These are phyloP conservation scores for Anthophora plumipes DNA, from an alignment of 2,888 invertebrate genomes.

Conservation along the genomic window DNA sequence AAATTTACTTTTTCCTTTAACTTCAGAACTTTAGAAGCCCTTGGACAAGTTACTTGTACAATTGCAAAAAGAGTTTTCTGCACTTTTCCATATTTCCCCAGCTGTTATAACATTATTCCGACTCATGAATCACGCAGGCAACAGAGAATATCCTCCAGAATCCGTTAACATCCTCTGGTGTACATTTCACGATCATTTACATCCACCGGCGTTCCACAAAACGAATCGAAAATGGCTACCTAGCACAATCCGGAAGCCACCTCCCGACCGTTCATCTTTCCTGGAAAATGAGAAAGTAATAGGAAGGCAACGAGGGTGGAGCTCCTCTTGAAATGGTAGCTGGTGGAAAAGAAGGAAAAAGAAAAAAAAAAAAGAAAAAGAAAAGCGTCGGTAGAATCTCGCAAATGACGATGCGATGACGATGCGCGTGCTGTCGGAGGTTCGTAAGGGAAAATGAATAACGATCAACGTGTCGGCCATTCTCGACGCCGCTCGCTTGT, in stretches of 20 bases:
- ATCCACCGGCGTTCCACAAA: slow-evolving; percentile 14
- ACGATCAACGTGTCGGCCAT: slow-evolving; percentile 73
- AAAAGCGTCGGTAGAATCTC: slow-evolving; percentile 65
- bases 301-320: slow-evolving; percentile 63
- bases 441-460: slow-evolving; percentile 74
- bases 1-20: too few relatives aligned
- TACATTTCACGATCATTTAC: neutral
- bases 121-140: too few relatives aligned
- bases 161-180: too few relatives aligned
- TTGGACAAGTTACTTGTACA: too few relatives aligned
- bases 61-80: too few relatives aligned
- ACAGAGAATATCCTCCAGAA: neutral
- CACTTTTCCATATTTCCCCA: too few relatives aligned
- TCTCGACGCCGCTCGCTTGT: slow-evolving; percentile 65
- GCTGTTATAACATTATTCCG: too few relatives aligned
- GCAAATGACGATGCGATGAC: slow-evolving; percentile 81
- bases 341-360: slow-evolving; percentile 21
- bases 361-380: too few relatives aligned
- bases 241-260: slow-evolving; percentile 38
- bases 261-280: slow-evolving; percentile 60
- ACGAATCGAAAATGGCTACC: slow-evolving; percentile 47
- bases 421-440: slow-evolving; percentile 74
- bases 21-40: too few relatives aligned
- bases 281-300: slow-evolving; percentile 72
- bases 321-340: slow-evolving; percentile 30